A percentile compares a stretch with the other conserved stretches of the same genome.
phyloP scores from a whole-genome alignment of 2,113 vertebrate species.

The Indicator indicator region DNA sequence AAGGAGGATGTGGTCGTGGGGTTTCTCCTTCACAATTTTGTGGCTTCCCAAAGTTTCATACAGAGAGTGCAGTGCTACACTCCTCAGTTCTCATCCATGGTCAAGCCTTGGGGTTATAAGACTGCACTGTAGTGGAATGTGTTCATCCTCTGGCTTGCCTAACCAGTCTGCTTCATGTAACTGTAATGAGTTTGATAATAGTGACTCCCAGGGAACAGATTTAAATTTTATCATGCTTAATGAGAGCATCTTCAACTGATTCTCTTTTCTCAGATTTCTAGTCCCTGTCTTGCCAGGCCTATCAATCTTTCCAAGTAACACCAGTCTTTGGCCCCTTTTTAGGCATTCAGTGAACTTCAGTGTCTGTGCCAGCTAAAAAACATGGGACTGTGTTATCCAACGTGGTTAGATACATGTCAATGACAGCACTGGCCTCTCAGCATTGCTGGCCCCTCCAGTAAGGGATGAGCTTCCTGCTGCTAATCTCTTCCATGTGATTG shows the following conservation, averaged over 20 bases:
- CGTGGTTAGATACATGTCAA: background rate
- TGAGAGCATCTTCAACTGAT: background rate
- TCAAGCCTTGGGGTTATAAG: background rate
- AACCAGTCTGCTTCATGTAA: background rate
- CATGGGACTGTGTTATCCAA: background rate
- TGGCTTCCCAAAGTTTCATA: background rate
- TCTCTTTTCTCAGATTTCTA: slow-evolving; percentile 6
- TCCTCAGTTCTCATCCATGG: background rate
- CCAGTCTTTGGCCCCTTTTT: background rate
- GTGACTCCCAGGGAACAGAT: background rate
- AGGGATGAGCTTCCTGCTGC: background rate
- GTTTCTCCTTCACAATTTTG: background rate
- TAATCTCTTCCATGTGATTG: background rate
- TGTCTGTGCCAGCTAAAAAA: background rate
- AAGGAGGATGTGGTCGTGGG: background rate
- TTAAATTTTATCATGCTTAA: background rate
- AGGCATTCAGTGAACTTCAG: background rate
- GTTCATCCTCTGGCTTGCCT: background rate
- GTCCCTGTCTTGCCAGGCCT: background rate
- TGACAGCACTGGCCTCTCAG: background rate
- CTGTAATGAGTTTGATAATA: background rate
- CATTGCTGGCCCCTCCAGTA: background rate
- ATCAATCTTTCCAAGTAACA: background rate
- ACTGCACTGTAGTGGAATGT: background rate
- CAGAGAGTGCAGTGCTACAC: background rate